These are phyloP conservation scores for Blastobasis adustella DNA, from an alignment of 2,888 invertebrate species.

Conservation along the genomic window DNA sequence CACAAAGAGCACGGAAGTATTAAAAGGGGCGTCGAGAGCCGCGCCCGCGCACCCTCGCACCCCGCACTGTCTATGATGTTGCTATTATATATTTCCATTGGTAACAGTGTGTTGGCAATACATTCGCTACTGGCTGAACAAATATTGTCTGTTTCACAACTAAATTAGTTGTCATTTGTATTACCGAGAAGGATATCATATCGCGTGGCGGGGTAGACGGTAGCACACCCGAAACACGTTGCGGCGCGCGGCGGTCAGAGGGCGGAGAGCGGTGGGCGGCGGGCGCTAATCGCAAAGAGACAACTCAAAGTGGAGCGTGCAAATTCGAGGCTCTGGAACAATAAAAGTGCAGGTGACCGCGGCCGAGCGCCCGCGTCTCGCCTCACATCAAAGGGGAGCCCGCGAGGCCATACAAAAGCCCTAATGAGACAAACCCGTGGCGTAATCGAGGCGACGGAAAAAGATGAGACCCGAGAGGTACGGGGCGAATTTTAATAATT, in stretches of 20 bases:
- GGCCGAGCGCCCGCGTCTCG: slow-evolving; percentile 42
- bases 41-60: slow-evolving; percentile 15
- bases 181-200: too few relatives aligned
- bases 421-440: slow-evolving; percentile 75
- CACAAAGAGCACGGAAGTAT: slow-evolving; percentile 64
- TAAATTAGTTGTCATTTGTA: too few relatives aligned
- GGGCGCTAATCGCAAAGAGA: slow-evolving; percentile 57
- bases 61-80: not conserved
- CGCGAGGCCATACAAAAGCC: slow-evolving; percentile 72
- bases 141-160: too few relatives aligned
- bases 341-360: slow-evolving; percentile 71
- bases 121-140: too few relatives aligned
- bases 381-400: slow-evolving; percentile 64
- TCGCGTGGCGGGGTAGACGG: too few relatives aligned
- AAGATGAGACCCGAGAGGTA: slow-evolving; percentile 73
- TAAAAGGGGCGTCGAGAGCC: slow-evolving; percentile 64
- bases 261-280: slow-evolving; percentile 39
- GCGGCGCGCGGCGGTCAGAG: slow-evolving; percentile 21
- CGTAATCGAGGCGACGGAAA: slow-evolving; percentile 74
- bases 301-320: slow-evolving; percentile 68
- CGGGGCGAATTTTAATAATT: slow-evolving; percentile 77
- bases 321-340: slow-evolving; percentile 66
- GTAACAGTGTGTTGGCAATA: too few relatives aligned
- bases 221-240: too few relatives aligned
- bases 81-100: too few relatives aligned